phyloP scores from a whole-genome alignment of 2,797 vertebrate genomes.

The Vespertilio murinus region DNA sequence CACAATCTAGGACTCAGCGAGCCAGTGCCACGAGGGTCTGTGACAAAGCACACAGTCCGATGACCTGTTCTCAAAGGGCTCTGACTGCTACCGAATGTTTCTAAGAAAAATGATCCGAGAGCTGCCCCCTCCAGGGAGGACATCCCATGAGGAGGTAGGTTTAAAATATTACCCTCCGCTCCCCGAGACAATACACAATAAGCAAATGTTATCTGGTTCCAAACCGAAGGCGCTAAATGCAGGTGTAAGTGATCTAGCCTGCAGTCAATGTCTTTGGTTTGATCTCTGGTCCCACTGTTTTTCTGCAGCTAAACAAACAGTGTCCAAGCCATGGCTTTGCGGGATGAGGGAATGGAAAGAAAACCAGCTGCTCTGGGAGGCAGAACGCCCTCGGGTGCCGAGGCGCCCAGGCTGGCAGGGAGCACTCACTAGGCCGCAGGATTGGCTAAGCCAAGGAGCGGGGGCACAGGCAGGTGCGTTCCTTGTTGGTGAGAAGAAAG shows the following conservation, averaged over 20 bases:
- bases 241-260: conserved; percentile 19
- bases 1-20: background rate
- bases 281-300: background rate
- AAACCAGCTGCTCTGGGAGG: background rate
- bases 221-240: background rate
- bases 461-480: background rate
- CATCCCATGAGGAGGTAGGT: background rate
- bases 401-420: background rate
- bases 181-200: background rate
- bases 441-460: background rate
- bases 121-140: background rate
- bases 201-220: conserved; percentile 20
- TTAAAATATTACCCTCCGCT: background rate
- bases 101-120: conserved; percentile 11
- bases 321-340: background rate
- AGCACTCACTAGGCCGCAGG: background rate
- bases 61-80: background rate
- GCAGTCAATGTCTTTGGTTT: background rate
- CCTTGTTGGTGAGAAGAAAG: background rate
- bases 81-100: background rate
- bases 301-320: conserved; percentile 32
- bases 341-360: background rate
- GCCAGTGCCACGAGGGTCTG: background rate
- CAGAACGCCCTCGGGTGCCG: background rate
- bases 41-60: background rate